Percentiles rank a stretch among this genome's conserved stretches.
phyloP scores from a whole-genome alignment of 2,797 vertebrate genomes.

The Zalophus californianus region DNA sequence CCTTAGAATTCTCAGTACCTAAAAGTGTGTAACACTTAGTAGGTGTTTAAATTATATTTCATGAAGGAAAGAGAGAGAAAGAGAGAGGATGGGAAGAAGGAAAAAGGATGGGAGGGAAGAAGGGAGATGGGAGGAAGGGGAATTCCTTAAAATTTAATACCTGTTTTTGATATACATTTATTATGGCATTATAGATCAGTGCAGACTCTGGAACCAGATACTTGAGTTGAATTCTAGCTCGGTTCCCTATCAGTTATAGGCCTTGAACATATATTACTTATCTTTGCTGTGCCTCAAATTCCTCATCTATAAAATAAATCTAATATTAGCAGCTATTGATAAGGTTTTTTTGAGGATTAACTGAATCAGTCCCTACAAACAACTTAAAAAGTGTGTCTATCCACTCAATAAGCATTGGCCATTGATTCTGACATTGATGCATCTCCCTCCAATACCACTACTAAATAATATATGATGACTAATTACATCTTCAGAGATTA shows the following conservation, averaged over 20 bases:
- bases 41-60: not conserved
- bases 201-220: not conserved
- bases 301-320: constrained; percentile 12
- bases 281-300: not conserved
- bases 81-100: no score
- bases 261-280: not conserved
- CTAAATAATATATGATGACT: not conserved
- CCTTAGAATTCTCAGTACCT: not conserved
- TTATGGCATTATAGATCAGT: not conserved
- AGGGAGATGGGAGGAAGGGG: not conserved
- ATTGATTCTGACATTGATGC: not conserved
- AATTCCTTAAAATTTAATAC: not conserved
- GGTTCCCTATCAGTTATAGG: not conserved
- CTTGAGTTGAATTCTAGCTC: not conserved
- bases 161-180: not conserved
- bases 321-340: not conserved
- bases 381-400: not conserved
- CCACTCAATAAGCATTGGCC: not conserved
- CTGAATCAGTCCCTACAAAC: not conserved
- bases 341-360: not conserved
- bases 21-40: not conserved
- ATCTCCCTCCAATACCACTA: not conserved
- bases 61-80: not conserved
- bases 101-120: not conserved
- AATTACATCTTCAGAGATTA: not conserved